Base-by-base conservation (phyloP, 2,113 vertebrate genomes). In the Columbina picui region DNA sequence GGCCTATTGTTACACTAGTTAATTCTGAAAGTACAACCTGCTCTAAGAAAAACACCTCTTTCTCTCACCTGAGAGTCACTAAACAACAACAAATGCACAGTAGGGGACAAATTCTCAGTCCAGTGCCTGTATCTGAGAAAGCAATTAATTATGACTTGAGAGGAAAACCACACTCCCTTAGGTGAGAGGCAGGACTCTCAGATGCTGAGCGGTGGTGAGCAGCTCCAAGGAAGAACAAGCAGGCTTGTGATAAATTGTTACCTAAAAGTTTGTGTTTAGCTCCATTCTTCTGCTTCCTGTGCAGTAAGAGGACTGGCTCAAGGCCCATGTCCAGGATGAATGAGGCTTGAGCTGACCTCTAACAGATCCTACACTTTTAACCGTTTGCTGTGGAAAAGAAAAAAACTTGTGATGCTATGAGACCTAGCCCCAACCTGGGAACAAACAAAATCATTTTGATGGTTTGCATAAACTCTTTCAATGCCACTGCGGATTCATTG, bases 391-490 rank as follows among this genome's bases (percentile, higher is more conserved):
- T 1, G 2, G 43, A 64, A 67, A 32, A 73, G 26, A 34, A 55
- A 78, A 77, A 45, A 45, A 8, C 3, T 38, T 25, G 13, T 0
- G 0, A 32, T 1, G 3, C 25, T 49, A 3, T 27, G 23, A 93
- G 61, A 85, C 18, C 39, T 23, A 23, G 19, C 27, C 5, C 19
- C 14, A 78, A 12, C 36, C 70, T 0, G 0, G 8, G 36, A 88
- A 50, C 49, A 64, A 86, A 73, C 27, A 69, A 87, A 83, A 79
- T 85, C 32, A 50, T 83, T 92, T 43, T 41, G 63, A 80, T 53
- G 32, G 59, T 74, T 94, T 90, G 85, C 88, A 92, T 87, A 86
- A 90, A 88, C 80, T 61, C 71, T 80, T 86, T 77, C 79, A 77
- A 10, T 55, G 22, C 68, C 14, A 13, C 45, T 67, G 45, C 59